Conservation (phyloP, 1,140 invertebrate genomes). For the Pseudomyrmex pallidus region DNA sequence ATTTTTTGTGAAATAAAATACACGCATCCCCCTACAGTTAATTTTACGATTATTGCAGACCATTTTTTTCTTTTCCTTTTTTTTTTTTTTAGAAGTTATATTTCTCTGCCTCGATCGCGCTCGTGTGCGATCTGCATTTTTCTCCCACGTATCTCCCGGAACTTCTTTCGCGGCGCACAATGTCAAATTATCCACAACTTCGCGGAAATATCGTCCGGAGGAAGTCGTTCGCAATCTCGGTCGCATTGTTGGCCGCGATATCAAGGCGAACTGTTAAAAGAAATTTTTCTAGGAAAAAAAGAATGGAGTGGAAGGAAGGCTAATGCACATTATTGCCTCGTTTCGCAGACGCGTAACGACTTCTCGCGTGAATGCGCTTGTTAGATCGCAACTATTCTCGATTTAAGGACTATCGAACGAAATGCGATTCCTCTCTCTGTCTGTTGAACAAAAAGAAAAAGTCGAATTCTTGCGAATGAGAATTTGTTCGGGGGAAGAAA, state of each 20-base stretch:
- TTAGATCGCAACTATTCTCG: constrained; percentile 43
- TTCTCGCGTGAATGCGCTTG: constrained; percentile 49
- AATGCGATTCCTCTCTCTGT: no score
- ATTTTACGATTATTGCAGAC: no score
- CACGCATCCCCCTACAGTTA: no score
- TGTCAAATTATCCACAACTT: constrained; percentile 42
- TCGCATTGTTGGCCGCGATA: constrained; percentile 39
- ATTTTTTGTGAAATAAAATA: constrained; percentile 13
- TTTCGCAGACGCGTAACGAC: constrained; percentile 35
- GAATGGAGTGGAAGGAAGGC: constrained; percentile 23
- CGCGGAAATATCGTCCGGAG: constrained; percentile 24
- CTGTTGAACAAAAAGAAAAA: constrained; percentile 27
- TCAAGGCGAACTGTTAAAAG: constrained; percentile 38
- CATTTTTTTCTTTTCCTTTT: no score
- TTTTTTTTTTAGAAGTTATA: no score
- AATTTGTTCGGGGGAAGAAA: not conserved
- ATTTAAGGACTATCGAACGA: constrained; percentile 24
- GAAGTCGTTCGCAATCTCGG: constrained; percentile 53
- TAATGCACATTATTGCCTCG: constrained; percentile 41
- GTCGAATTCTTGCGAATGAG: not conserved
- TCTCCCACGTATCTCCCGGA: not conserved
- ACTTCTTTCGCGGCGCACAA: constrained; percentile 13
- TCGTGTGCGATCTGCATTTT: not conserved
- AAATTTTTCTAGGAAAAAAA: constrained; percentile 29
- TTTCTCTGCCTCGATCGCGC: not conserved